phyloP scores from a whole-genome alignment of 2,888 invertebrate species.

The Agelastica alni region DNA sequence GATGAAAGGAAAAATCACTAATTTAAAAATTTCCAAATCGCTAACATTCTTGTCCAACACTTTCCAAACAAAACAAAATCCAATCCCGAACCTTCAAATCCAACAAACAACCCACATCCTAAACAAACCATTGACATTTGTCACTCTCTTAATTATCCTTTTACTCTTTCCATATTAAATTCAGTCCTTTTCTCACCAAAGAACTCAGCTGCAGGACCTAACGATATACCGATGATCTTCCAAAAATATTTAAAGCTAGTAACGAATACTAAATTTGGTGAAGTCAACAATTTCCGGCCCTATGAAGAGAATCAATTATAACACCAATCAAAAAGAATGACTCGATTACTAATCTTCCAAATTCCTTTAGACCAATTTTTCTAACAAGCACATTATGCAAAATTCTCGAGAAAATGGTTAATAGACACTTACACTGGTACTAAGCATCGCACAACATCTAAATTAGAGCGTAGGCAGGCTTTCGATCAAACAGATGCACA shows the following conservation, averaged over 20 bases:
- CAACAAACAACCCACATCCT: no score
- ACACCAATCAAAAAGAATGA: conserved; percentile 17
- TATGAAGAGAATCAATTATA: conserved; percentile 12
- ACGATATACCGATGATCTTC: conserved; percentile 16
- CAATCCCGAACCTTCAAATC: conserved; percentile 1
- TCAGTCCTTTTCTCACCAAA: conserved; percentile 8
- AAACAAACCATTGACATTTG: no score
- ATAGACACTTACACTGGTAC: neutral
- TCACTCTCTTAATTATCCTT: no score
- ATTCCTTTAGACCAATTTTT: neutral
- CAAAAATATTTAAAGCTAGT: conserved; percentile 11
- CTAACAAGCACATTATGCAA: neutral
- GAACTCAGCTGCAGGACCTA: conserved; percentile 18
- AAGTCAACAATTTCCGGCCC: conserved; percentile 16
- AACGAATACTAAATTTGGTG: conserved; percentile 16
- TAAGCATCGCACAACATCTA: neutral
- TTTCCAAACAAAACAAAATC: neutral
- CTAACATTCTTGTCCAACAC: no score
- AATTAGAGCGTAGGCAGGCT: neutral
- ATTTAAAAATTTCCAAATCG: no score
- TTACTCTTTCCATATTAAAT: no score
- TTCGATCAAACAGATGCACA: neutral
- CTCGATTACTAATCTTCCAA: neutral
- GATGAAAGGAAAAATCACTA: no score
- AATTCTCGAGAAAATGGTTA: neutral